Evolutionary conservation across 2,113 vertebrate genomes (phyloP).

Genomic region (Corydoras sp.): DNA sequence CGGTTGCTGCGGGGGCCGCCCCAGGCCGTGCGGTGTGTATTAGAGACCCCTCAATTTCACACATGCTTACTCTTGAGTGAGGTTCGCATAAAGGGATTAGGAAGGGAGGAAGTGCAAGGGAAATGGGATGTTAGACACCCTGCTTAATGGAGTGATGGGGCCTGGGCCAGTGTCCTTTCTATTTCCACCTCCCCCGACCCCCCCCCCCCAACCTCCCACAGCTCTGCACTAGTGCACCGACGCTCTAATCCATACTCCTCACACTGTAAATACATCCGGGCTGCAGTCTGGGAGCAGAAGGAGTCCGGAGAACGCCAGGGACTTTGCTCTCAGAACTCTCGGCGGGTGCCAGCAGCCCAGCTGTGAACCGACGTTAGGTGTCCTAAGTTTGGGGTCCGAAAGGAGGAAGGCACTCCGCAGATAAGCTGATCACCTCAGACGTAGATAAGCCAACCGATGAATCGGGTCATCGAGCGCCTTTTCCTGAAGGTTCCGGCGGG

Average conservation of each 20-base stretch:
- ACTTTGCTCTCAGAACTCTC: slow-evolving; percentile 35
- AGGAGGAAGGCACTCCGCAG: slow-evolving; percentile 9
- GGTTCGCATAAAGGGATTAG: slow-evolving; percentile 96
- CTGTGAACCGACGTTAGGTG: slow-evolving; percentile 24
- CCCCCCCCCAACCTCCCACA: no score
- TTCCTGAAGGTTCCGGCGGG: no score
- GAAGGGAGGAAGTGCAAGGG: slow-evolving; percentile 83
- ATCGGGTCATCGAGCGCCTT: slow-evolving; percentile 16
- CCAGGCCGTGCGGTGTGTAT: slow-evolving; percentile 71
- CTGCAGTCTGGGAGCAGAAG: slow-evolving; percentile 9
- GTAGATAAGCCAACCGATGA: slow-evolving; percentile 36
- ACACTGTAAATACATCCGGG: slow-evolving; percentile 37
- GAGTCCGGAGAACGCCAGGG: slow-evolving; percentile 16
- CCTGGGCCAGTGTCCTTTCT: slow-evolving; percentile 75
- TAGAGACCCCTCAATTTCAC: slow-evolving; percentile 97
- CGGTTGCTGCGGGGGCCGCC: slow-evolving; percentile 55
- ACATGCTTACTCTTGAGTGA: slow-evolving; percentile 96
- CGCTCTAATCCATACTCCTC: slow-evolving; percentile 74
- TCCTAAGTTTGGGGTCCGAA: slow-evolving; percentile 7
- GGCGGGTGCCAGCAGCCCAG: slow-evolving; percentile 27
- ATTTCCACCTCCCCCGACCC: slow-evolving; percentile 30
- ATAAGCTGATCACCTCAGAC: slow-evolving; percentile 26
- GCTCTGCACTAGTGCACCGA: slow-evolving; percentile 48
- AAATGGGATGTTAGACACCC: slow-evolving; percentile 91
- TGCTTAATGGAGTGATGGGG: slow-evolving; percentile 86